Evolutionary conservation across 2,113 vertebrate genomes (phyloP).

Genomic region (Petrocephalus zakoni): DNA sequence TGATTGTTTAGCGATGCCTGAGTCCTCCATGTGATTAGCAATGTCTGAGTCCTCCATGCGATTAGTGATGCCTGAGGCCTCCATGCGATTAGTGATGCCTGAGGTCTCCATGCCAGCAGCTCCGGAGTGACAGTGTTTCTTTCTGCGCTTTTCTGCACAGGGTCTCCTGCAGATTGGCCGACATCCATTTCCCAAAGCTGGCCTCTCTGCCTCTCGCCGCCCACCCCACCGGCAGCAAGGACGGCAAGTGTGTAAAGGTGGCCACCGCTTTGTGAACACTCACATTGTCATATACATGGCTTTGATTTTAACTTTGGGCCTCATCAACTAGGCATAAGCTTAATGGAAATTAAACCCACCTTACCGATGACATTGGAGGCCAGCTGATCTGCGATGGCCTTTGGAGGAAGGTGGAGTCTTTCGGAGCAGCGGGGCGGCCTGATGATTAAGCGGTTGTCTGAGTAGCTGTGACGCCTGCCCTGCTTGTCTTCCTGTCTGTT

Average conservation of each 20-base stretch:
- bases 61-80: neutral
- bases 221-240: neutral
- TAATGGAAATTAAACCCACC: neutral
- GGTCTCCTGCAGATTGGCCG: neutral
- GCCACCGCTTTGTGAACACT: neutral
- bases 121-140: too few species aligned
- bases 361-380: neutral
- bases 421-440: neutral
- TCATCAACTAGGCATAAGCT: neutral
- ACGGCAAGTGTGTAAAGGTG: constrained; percentile 28
- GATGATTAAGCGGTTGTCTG: neutral
- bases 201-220: neutral
- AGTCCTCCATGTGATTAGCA: too few species aligned
- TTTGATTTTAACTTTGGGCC: neutral
- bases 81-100: neutral
- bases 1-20: too few species aligned
- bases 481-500: neutral
- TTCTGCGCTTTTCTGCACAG: neutral
- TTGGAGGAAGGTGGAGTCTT: neutral
- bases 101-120: neutral
- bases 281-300: neutral
- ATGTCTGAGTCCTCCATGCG: too few species aligned
- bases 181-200: constrained; percentile 4
- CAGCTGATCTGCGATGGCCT: neutral
- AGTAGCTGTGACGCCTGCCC: neutral